A percentile compares a stretch with the other conserved stretches of the same genome.
phyloP scores from a whole-genome alignment of 1,140 invertebrate genomes.

The Cataglyphis hispanica region DNA sequence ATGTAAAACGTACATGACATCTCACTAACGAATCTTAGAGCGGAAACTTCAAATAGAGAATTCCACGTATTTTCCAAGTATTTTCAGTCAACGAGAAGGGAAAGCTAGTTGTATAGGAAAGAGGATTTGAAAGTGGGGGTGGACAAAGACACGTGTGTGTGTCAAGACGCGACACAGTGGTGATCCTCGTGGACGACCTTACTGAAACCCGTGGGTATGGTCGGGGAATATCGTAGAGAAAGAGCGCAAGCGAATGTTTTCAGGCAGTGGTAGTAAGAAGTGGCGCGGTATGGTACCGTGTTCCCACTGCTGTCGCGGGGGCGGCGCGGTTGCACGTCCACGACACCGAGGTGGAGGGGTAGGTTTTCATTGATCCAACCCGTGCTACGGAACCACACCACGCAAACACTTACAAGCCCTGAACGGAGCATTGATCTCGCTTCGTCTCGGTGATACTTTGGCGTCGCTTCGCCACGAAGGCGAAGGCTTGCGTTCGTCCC shows the following conservation, averaged over 20 bases:
- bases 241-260: slow-evolving; percentile 78
- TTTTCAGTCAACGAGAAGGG: background rate
- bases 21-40: background rate
- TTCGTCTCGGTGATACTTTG: background rate
- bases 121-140: background rate
- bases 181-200: slow-evolving; percentile 51
- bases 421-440: slow-evolving; percentile 65
- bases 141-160: background rate
- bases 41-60: background rate
- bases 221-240: slow-evolving; percentile 17
- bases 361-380: slow-evolving; percentile 86
- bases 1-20: background rate
- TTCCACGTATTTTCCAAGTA: background rate
- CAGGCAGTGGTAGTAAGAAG: slow-evolving; percentile 79
- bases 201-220: slow-evolving; percentile 56
- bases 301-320: slow-evolving; percentile 64
- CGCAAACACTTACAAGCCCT: slow-evolving; percentile 77
- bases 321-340: slow-evolving; percentile 40
- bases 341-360: slow-evolving; percentile 73
- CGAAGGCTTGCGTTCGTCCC: background rate
- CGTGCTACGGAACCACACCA: slow-evolving; percentile 66
- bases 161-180: background rate
- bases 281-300: slow-evolving; percentile 82
- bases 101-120: background rate
- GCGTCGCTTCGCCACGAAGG: background rate